A percentile compares a stretch with the other conserved stretches of the same genome.
phyloP scores from a whole-genome alignment of 92 coral and sea anemone species.

The Phymanthus crucifer region DNA sequence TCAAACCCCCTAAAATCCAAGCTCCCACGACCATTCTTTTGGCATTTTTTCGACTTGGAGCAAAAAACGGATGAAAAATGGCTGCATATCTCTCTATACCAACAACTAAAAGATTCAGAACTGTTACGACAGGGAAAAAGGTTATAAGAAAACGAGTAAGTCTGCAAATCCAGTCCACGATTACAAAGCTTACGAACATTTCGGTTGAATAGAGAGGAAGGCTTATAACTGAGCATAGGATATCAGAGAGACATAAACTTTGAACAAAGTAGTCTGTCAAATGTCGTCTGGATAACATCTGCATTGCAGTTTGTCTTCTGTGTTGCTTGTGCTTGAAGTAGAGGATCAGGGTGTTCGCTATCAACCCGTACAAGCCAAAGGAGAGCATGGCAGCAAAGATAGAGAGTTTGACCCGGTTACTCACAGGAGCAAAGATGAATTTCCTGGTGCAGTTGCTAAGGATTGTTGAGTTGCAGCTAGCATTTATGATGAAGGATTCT shows the following conservation, averaged over 20 bases:
- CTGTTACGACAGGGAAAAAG: slow-evolving; percentile 3
- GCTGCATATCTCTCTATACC: slow-evolving; percentile 28
- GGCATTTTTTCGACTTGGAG: background rate
- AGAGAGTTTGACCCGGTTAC: background rate
- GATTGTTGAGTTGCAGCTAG: too few species aligned
- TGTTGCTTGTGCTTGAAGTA: slow-evolving; percentile 6
- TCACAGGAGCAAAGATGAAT: slow-evolving; percentile 5
- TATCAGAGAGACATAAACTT: slow-evolving; percentile 15
- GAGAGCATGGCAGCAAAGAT: background rate
- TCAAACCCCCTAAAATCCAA: slow-evolving; percentile 8
- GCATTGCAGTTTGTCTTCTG: too few species aligned
- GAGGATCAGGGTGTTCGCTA: slow-evolving; percentile 18
- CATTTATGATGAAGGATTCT: too few species aligned
- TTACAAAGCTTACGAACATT: slow-evolving; percentile 13
- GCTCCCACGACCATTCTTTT: slow-evolving; percentile 8
- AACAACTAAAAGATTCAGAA: background rate
- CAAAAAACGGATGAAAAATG: slow-evolving; percentile 13
- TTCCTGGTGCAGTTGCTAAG: background rate
- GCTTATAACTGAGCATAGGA: slow-evolving; percentile 11
- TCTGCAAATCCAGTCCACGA: slow-evolving; percentile 11
- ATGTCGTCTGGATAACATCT: background rate
- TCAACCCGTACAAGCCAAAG: background rate
- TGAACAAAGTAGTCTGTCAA: background rate
- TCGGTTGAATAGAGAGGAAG: slow-evolving; percentile 18
- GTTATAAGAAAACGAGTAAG: background rate